phyloP scores from a whole-genome alignment of 2,113 vertebrate species.

The Leucosticte australis region DNA sequence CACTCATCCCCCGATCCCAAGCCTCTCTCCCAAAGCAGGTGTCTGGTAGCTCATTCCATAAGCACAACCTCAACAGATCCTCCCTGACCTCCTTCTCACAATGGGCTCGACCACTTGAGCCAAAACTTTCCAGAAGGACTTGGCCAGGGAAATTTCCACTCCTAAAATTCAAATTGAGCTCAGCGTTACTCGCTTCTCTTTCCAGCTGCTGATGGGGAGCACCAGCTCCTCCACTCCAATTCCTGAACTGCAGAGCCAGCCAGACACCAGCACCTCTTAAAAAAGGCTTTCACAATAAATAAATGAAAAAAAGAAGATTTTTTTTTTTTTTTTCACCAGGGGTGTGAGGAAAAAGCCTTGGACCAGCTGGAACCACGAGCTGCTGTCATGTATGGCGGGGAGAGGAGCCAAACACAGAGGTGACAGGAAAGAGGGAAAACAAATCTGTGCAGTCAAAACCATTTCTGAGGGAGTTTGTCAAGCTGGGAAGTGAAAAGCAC shows the following conservation, averaged over 20 bases:
- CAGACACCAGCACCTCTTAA: neutral
- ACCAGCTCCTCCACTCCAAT: neutral
- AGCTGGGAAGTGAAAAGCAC: neutral
- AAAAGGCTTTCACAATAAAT: neutral
- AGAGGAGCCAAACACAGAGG: neutral
- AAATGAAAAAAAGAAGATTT: neutral
- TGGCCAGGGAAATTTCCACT: neutral
- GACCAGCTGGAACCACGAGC: neutral
- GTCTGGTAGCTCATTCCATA: neutral
- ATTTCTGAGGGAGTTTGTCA: neutral
- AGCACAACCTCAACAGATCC: neutral
- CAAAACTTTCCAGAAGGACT: neutral
- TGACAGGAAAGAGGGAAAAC: neutral
- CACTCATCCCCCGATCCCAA: neutral
- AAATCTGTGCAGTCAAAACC: neutral
- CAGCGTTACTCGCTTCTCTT: rapidly evolving
- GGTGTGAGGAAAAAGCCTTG: neutral
- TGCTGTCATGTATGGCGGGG: neutral
- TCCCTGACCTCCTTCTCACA: neutral
- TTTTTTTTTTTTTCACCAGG: neutral
- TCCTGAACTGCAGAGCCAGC: rapidly evolving
- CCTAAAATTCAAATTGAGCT: neutral
- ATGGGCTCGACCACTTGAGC: neutral
- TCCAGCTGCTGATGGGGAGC: neutral
- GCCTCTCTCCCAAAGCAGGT: neutral